Evolutionary conservation across 2,113 vertebrate genomes (phyloP).

Genomic region (Siniperca chuatsi): DNA sequence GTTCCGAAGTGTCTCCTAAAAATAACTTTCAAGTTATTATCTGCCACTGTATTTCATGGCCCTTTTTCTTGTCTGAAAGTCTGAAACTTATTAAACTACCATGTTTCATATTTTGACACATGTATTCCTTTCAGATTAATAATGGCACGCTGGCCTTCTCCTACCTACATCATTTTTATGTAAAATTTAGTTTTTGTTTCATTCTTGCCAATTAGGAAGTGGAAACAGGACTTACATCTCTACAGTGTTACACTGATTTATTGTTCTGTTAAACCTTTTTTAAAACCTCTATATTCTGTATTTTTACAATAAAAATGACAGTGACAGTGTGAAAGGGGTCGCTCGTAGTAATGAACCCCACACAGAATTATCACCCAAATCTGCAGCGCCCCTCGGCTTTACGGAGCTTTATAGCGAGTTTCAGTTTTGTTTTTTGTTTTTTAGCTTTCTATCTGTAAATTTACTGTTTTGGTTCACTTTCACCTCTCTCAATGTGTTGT

Average conservation of each 20-base stretch:
- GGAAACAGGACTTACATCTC: not conserved
- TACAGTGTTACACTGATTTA: not conserved
- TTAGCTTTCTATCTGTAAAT: no score
- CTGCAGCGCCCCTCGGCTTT: no score
- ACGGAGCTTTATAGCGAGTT: no score
- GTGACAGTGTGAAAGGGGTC: no score
- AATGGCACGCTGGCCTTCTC: not conserved
- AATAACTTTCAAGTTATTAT: not conserved
- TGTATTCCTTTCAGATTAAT: not conserved
- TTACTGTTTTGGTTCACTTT: no score
- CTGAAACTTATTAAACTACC: not conserved
- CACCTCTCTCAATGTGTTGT: no score
- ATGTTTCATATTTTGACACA: not conserved
- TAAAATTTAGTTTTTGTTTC: not conserved
- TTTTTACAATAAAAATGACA: no score
- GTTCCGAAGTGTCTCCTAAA: not conserved
- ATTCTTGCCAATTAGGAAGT: not conserved
- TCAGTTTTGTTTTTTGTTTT: no score
- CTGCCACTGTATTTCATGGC: no score
- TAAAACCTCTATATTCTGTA: not conserved
- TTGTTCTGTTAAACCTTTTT: not conserved
- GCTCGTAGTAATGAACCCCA: no score
- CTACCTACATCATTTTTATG: not conserved
- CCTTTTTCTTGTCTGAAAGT: not conserved
- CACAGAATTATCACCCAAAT: no score